Base-by-base conservation (phyloP, 1,140 invertebrate genomes). In the Arion vulgaris region DNA sequence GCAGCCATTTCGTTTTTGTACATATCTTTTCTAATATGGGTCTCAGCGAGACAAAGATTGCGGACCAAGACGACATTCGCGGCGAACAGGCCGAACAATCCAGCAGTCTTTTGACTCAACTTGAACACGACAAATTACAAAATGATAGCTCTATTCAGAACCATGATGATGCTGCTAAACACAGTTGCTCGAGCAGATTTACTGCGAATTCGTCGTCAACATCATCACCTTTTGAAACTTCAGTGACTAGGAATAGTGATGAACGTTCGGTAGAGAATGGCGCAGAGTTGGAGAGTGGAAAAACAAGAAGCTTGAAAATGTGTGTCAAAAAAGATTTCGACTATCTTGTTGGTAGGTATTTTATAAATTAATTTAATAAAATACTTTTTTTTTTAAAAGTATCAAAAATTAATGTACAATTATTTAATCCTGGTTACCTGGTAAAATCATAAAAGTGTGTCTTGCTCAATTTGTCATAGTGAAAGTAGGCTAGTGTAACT, bases 21-120 rank as follows among this genome's bases (percentile, higher is more conserved):
- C n/a, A n/a, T n/a, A n/a, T n/a, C n/a, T n/a, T n/a, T n/a, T 45
- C 62, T 5, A 66, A 28, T 66, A 66, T 66, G 62, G 62, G 62
- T 28, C n/a, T 32, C 62, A 66, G 5, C 19, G 62, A n/a, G 32
- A 66, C 62, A 32, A 66, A 66, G 17, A 28, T 23, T 66, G n/a
- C 5, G 0, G 62, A 32, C 17, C 51, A 57, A 11, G 51, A 19
- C 15, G 41, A 45, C 11, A 2, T 9, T 7, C 9, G 4, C 26
- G 2, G 26, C 53, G 53, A 57, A 57, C 2, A 23, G 9, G 19
- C 9, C 9, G 53, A 19, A 15, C 53, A 2, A n/a, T 19, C 53
- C 2, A n/a, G 23, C 23, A 57, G 19, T 23, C 53, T 2, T 57
- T 4, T 9, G 9, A 57, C 53, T 57, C 19, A 19, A 15, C 1